phyloP scores from a whole-genome alignment of 2,888 invertebrate species.

The Cheilosia pagana region DNA sequence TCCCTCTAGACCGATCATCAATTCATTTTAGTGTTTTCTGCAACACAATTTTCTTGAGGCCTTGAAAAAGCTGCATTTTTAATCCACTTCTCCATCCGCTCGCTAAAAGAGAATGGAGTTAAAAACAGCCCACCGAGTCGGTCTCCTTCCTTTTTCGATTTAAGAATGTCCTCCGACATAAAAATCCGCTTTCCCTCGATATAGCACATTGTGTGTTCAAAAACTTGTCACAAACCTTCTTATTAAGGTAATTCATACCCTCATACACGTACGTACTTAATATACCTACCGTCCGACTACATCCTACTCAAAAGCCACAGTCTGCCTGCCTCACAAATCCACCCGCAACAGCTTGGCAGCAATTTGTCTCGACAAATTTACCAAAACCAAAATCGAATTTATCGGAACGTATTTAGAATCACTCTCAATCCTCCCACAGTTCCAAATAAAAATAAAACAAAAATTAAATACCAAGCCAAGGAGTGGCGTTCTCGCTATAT shows the following conservation, averaged over 20 bases:
- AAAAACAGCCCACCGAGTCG: too few species aligned
- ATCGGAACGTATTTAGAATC: conserved; percentile 29
- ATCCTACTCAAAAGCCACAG: background rate
- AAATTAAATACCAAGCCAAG: conserved; percentile 39
- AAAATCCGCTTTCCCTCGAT: too few species aligned
- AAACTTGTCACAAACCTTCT: background rate
- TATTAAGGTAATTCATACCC: background rate
- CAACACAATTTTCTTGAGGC: too few species aligned
- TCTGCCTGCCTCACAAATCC: background rate
- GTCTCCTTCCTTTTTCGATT: too few species aligned
- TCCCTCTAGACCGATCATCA: too few species aligned
- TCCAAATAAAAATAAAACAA: conserved; percentile 15
- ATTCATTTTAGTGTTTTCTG: too few species aligned
- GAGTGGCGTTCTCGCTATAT: conserved; percentile 52
- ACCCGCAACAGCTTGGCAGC: background rate
- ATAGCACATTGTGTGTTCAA: too few species aligned
- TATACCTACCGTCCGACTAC: background rate
- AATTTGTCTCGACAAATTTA: conserved; percentile 62
- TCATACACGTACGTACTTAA: background rate
- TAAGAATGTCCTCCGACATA: too few species aligned
- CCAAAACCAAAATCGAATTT: conserved; percentile 42
- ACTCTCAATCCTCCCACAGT: conserved; percentile 40
- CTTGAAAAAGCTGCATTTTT: too few species aligned
- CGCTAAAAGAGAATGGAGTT: too few species aligned
- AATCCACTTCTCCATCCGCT: too few species aligned